Base-by-base conservation (phyloP, 2,888 invertebrate species). In the Microctonus brassicae region DNA sequence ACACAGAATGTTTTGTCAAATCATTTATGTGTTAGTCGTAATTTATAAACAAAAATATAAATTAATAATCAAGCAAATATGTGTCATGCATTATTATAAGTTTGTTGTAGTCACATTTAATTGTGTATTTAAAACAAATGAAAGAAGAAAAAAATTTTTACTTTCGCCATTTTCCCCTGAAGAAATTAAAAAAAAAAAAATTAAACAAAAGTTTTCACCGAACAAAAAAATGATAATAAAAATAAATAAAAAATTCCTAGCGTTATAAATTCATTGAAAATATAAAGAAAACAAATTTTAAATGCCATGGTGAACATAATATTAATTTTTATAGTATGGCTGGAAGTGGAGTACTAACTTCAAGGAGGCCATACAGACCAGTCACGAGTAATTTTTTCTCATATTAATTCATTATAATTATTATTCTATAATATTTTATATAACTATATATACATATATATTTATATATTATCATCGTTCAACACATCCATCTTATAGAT, bases 281-380 rank as follows among this genome's bases (percentile, higher is more conserved):
- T 17, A 42, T 39, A 24, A 47, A 67, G 39, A 20, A 67, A 36
- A 53, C 57, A 47, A 58, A 39, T 20, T 20, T 34, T 24, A 53
- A 81, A 80, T 82, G 81, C 17, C 47, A 47, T 47, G 47, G 17
- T 84, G 81, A 84, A 83, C 74, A 77, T 83, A 78, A 81, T 87
- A 87, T 86, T 85, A 88, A 88, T 88, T 88, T 88, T 88, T 89
- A 85, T 90, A 95, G 95, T 95, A 93, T 92, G 95, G 94, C 92
- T 96, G 97, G 97, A 95, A 95, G 92, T 94, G 95, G 94, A 96
- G 96, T 93, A 93, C 95, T 91, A 94, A 96, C 95, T 97, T 97
- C 96, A 95, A 94, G 94, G 95, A 96, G 92, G 95, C 95, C 91
- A 94, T 96, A 91, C 87, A 86, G 83, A 93, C 94, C 91, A 92